Conservation (phyloP, 1,140 invertebrate species). For the Lineus longissimus region DNA sequence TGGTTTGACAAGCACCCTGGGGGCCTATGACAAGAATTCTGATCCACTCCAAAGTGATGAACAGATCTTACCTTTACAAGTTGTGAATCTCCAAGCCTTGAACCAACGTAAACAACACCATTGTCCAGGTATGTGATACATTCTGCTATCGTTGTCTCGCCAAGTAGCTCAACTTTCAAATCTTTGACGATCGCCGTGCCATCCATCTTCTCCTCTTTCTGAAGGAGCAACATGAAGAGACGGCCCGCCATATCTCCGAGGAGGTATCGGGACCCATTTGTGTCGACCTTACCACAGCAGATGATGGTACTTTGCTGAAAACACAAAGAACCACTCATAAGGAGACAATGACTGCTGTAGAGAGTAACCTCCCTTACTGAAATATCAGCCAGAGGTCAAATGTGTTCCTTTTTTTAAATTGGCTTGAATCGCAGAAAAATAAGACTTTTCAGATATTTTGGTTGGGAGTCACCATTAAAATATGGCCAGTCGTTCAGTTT, state of each 20-base stretch:
- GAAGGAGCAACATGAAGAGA: constrained; percentile 93
- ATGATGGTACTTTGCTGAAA: constrained; percentile 85
- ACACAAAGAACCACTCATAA: constrained; percentile 17
- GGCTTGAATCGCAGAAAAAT: constrained; percentile 11
- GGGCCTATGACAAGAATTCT: no score
- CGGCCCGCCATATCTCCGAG: constrained; percentile 92
- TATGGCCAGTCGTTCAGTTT: constrained; percentile 2
- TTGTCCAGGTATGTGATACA: constrained; percentile 99
- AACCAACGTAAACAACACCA: constrained; percentile 95
- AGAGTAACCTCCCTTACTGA: no score
- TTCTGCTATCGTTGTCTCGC: constrained; percentile 91
- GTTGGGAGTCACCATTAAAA: constrained; percentile 3
- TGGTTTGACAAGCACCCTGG: no score
- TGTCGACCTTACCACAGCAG: constrained; percentile 91
- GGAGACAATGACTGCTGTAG: constrained; percentile 6
- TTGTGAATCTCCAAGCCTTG: constrained; percentile 93
- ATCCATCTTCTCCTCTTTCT: constrained; percentile 76
- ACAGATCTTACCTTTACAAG: constrained; percentile 67
- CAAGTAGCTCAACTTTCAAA: constrained; percentile 82
- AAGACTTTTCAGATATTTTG: constrained; percentile 26
- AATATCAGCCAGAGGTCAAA: no score
- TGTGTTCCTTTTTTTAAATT: no score
- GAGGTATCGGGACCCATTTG: constrained; percentile 84
- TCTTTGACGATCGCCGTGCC: constrained; percentile 76
- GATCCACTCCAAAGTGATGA: no score